Base-by-base conservation (phyloP, 2,888 invertebrate species). In the Buathra laborator region DNA sequence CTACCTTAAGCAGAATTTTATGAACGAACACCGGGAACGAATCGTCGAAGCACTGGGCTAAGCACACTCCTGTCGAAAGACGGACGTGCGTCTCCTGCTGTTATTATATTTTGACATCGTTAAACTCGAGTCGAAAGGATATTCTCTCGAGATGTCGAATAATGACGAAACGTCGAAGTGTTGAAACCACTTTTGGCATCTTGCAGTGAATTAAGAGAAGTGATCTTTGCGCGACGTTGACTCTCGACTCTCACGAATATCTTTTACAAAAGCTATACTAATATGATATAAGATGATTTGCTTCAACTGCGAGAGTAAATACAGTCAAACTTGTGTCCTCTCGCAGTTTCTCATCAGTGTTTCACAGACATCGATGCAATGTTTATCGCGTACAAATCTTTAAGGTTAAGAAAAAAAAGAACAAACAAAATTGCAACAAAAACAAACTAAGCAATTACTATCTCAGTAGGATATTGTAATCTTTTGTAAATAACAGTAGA, bases 301-400 rank as follows among this genome's bases (percentile, higher is more conserved):
- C 88, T 88, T 87, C 68, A 87, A 85, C 87, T 84, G 77, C 85
- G 6, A 87, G 80, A 56, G 79, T 76, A 89, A 89, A 89, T 76
- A 88, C 75, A 62, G 59, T 10, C 29, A 12, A 24, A 14, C 59
- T 0, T 4, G 29, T 4, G 14, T 5, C 5, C 29, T 24, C 24
- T 19, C 24, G 48, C 12, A 10, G 53, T 7, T 53, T 14, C 59
- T 59, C 59, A 14, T 3, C 29, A 6, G 9, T 24, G 24, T 59
- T 1, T 59, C 14, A 29, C 2, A 12, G 14, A 29, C 59, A 0
- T 59, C 24, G 14, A 4, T 59, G 59, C 6, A 59, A 24, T 9
- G 37, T 37, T 37, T 37, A 37, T 37, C 37, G 2, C 53, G n/a
- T 53, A 12, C 46, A 3, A 14, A 48, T 2, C 46, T 0, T 48